Conservation (phyloP, 2,797 vertebrate genomes). For the Myripristis jacobus region DNA sequence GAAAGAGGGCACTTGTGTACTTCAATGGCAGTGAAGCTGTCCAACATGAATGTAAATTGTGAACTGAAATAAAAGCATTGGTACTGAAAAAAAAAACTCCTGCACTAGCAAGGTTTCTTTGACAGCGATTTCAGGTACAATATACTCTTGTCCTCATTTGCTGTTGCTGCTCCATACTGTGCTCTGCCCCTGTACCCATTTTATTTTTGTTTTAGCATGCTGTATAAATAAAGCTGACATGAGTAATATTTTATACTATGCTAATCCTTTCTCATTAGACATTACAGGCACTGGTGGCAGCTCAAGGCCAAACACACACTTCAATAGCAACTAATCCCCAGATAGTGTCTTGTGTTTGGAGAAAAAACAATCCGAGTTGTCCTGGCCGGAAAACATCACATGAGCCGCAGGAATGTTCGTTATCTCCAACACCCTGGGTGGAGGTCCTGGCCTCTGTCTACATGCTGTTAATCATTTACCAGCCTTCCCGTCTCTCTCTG, state of each 20-base stretch:
- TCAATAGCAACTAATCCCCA: constrained; percentile 19
- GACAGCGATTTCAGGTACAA: no score
- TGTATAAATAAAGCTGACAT: not conserved
- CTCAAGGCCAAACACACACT: not conserved
- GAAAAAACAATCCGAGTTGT: constrained; percentile 53
- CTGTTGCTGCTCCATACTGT: no score
- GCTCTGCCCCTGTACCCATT: no score
- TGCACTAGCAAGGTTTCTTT: no score
- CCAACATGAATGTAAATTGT: not conserved
- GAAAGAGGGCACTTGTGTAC: not conserved
- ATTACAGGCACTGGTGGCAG: not conserved
- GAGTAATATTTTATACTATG: not conserved
- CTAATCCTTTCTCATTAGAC: not conserved
- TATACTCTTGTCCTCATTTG: no score
- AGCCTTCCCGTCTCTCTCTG: constrained; percentile 31
- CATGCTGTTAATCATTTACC: constrained; percentile 76
- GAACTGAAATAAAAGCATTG: not conserved
- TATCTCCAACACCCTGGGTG: constrained; percentile 65
- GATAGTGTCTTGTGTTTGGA: constrained; percentile 17
- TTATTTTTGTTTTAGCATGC: no score
- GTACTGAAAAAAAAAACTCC: no score
- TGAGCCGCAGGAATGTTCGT: constrained; percentile 67
- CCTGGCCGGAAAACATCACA: constrained; percentile 61
- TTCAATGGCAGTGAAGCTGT: not conserved
- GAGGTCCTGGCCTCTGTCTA: constrained; percentile 64